phyloP scores from a whole-genome alignment of 2,113 vertebrate genomes.

The Dolichallabes microphthalmus region DNA sequence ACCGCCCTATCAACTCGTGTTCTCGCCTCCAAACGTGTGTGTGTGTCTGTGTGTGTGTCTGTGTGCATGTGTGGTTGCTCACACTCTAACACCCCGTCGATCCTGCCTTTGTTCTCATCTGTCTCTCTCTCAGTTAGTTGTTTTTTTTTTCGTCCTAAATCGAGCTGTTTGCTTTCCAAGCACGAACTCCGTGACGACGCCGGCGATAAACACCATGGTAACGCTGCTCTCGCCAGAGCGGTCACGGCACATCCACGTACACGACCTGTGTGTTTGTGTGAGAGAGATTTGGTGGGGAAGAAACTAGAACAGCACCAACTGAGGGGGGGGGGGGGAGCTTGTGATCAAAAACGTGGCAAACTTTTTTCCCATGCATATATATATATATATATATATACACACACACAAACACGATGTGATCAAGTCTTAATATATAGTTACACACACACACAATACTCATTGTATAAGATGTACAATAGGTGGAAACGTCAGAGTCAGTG shows the following conservation, averaged over 20 bases:
- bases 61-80: not conserved
- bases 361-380: not conserved
- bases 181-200: conserved; percentile 56
- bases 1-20: not conserved
- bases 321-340: not conserved
- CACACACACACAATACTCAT: not conserved
- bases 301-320: too few species aligned
- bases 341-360: not conserved
- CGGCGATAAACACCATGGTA: conserved; percentile 70
- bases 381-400: fast-evolving
- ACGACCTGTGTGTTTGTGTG: not conserved
- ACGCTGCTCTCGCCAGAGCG: conserved; percentile 40
- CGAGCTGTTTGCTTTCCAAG: conserved; percentile 74
- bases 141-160: conserved; percentile 58
- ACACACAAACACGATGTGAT: not conserved
- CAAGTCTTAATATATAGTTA: too few species aligned
- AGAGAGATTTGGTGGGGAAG: not conserved
- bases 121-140: conserved; percentile 37
- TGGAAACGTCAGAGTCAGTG: not conserved
- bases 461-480: not conserved
- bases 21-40: not conserved
- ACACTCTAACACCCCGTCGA: not conserved
- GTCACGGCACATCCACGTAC: not conserved
- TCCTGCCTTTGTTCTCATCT: not conserved
- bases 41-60: not conserved